Evolutionary conservation across 2,113 vertebrate genomes (phyloP).

Genomic region (Sylvilagus bachmani): DNA sequence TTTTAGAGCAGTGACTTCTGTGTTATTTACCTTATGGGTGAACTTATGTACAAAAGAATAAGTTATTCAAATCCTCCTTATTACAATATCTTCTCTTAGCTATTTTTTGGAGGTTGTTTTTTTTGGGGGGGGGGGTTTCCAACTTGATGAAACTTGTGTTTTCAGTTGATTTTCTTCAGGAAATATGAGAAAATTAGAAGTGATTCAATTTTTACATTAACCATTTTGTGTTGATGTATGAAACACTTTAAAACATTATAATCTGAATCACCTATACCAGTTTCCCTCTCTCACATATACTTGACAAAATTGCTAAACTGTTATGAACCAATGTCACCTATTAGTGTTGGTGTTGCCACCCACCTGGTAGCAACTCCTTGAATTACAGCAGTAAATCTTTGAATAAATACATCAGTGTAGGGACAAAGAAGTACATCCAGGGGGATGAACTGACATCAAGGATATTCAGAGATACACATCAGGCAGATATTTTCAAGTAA

Average conservation of each 20-base stretch:
- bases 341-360: neutral
- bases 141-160: neutral
- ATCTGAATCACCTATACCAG: neutral
- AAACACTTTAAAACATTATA: neutral
- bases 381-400: neutral
- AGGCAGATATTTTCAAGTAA: neutral
- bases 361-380: neutral
- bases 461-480: neutral
- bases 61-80: constrained; percentile 6
- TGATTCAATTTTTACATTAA: neutral
- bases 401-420: neutral
- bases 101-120: neutral
- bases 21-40: neutral
- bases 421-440: neutral
- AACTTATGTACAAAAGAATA: neutral
- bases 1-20: neutral
- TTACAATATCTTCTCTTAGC: neutral
- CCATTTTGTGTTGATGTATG: neutral
- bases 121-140: neutral
- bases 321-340: neutral
- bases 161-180: constrained; percentile 5
- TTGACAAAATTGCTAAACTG: neutral
- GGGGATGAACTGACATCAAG: neutral
- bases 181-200: neutral
- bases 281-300: neutral